Percentiles rank a stretch among this genome's conserved stretches.
These are phyloP conservation scores for Hermodice carunculata DNA, from an alignment of 2,888 invertebrate species.

Conservation along the genomic window DNA sequence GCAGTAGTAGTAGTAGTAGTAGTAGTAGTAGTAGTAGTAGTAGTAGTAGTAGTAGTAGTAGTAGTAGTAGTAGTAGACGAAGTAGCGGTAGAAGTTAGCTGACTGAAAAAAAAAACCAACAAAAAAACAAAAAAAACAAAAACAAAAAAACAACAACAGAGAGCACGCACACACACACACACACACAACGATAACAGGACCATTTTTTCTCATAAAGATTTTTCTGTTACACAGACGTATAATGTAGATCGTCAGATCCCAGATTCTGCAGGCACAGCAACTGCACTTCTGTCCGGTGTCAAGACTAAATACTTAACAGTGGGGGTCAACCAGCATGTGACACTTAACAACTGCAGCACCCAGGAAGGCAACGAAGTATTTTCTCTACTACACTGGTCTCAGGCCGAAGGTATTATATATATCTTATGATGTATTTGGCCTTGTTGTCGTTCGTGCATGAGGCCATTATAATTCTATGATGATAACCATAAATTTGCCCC, in stretches of 20 bases:
- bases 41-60: slow-evolving; percentile 18
- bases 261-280: slow-evolving; percentile 44
- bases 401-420: slow-evolving; percentile 20
- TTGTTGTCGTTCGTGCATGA: no score
- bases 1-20: slow-evolving; percentile 25
- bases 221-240: slow-evolving; percentile 39
- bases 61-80: no score
- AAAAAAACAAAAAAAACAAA: no score
- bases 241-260: slow-evolving; percentile 37
- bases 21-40: slow-evolving; percentile 16
- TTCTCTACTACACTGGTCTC: slow-evolving; percentile 32
- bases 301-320: slow-evolving; percentile 36
- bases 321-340: slow-evolving; percentile 36
- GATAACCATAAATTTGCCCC: no score
- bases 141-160: no score
- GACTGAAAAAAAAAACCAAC: no score
- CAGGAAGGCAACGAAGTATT: slow-evolving; percentile 24
- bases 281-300: slow-evolving; percentile 39
- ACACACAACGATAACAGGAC: no score
- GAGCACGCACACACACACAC: no score
- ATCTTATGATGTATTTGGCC: no score
- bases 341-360: slow-evolving; percentile 18
- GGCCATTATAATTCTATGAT: no score
- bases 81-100: no score
- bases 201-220: no score